Evolutionary conservation across 2,797 vertebrate species (phyloP).

Genomic region (Ptychobarbus kaznakovi): DNA sequence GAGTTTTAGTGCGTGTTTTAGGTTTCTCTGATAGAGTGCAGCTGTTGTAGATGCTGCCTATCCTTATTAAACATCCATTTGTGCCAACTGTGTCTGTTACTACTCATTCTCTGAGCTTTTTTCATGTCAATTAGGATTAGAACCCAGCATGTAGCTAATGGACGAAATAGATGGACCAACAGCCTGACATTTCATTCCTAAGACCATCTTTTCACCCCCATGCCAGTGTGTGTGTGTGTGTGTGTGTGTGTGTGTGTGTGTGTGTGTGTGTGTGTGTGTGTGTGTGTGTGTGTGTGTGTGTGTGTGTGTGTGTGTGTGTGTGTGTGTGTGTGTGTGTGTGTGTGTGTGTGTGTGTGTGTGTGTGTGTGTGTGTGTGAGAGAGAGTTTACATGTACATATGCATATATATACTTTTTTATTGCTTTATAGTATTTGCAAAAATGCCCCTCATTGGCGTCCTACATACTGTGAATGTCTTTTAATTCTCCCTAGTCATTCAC

Average conservation of each 20-base stretch:
- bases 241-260: neutral
- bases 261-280: neutral
- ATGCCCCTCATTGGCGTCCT: slow-evolving; percentile 62
- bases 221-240: slow-evolving; percentile 15
- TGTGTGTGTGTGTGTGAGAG: neutral
- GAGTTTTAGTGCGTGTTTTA: slow-evolving; percentile 24
- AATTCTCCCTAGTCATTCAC: slow-evolving; percentile 38
- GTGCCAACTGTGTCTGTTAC: slow-evolving; percentile 41
- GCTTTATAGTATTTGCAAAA: slow-evolving; percentile 78
- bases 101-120: slow-evolving; percentile 62
- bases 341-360: slow-evolving; percentile 10
- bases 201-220: slow-evolving; percentile 54
- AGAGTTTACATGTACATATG: slow-evolving; percentile 18
- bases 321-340: slow-evolving; percentile 23
- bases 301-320: slow-evolving; percentile 15
- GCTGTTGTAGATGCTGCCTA: slow-evolving; percentile 20
- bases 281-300: neutral
- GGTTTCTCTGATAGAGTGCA: slow-evolving; percentile 26
- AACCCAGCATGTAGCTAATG: slow-evolving; percentile 84
- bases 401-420: slow-evolving; percentile 65
- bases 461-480: slow-evolving; percentile 64
- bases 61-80: slow-evolving; percentile 41
- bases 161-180: slow-evolving; percentile 61
- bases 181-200: slow-evolving; percentile 52
- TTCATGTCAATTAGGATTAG: slow-evolving; percentile 87